Conservation (phyloP, 2,113 vertebrate species). For the Circaetus gallicus region DNA sequence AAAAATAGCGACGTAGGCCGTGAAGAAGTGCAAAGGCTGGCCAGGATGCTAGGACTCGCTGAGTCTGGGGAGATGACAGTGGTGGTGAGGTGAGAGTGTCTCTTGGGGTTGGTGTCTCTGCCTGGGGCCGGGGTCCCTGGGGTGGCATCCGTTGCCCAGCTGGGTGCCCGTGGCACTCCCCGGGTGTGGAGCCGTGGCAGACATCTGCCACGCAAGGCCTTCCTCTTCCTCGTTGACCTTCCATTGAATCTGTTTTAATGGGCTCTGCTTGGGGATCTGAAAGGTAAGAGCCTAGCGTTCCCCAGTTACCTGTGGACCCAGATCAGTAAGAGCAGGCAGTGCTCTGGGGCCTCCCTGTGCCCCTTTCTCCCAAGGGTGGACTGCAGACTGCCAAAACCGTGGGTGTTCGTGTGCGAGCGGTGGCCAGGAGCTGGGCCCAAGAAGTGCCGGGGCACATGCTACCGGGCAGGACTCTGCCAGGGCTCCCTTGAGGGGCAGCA, state of each 20-base stretch:
- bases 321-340: neutral
- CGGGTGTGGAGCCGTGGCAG: neutral
- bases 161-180: rapidly evolving
- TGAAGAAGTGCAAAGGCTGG: neutral
- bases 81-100: no score
- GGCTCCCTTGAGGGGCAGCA: neutral
- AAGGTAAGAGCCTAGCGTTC: neutral
- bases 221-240: rapidly evolving
- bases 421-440: neutral
- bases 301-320: rapidly evolving
- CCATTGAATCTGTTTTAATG: rapidly evolving
- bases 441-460: rapidly evolving
- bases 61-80: neutral
- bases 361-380: rapidly evolving
- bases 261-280: rapidly evolving
- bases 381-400: rapidly evolving
- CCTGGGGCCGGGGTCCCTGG: rapidly evolving
- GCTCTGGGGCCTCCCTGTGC: rapidly evolving
- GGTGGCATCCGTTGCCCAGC: no score
- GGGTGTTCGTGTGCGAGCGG: rapidly evolving
- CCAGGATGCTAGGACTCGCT: neutral
- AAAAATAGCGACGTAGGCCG: neutral
- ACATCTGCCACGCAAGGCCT: rapidly evolving
- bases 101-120: neutral
- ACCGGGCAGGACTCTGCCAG: rapidly evolving